Conservation (phyloP, 2,113 vertebrate species). For the human (Homo sapiens) region GRCh38 chr3:168071001-168071500, state of each 20-base stretch:
- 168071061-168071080: not conserved
- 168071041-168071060: not conserved
- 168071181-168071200: not conserved
- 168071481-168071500: not conserved
- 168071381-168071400: not conserved
- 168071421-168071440: not conserved
- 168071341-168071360: too few species aligned
- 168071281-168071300: not conserved
- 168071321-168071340: not conserved
- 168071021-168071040: not conserved
- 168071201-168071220: not conserved
- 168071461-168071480: not conserved
- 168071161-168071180: not conserved
- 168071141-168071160: not conserved
- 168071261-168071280: not conserved
- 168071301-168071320: not conserved
- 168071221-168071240: not conserved
- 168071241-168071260: not conserved
- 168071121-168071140: not conserved
- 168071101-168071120: not conserved
- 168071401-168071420: not conserved
- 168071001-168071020: not conserved
- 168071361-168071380: not conserved
- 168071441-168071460: not conserved
- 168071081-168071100: not conserved